A percentile compares a stretch with the other conserved stretches of the same genome.
These are phyloP conservation scores for Ophioninae sp. DNA, from an alignment of 2,888 invertebrate genomes.

Conservation along the genomic window DNA sequence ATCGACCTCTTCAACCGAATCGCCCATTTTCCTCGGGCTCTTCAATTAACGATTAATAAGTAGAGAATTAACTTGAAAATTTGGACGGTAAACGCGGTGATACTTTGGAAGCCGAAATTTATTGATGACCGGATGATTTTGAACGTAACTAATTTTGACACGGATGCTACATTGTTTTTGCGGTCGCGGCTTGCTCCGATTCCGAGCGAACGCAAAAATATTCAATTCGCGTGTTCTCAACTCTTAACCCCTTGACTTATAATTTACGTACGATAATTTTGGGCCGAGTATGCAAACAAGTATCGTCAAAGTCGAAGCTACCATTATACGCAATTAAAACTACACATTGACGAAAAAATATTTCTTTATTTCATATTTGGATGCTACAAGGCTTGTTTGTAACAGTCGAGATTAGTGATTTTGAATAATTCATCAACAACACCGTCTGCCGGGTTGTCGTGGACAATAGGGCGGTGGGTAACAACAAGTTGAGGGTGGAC, in stretches of 20 bases:
- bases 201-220: neutral
- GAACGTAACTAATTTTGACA: conserved; percentile 36
- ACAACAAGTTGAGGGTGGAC: conserved; percentile 58
- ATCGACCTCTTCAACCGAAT: conserved; percentile 35
- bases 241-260: no score
- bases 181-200: conserved; percentile 31
- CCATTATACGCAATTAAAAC: neutral
- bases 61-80: conserved; percentile 31
- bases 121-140: conserved; percentile 25
- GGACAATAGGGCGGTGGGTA: conserved; percentile 60
- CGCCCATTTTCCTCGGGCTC: conserved; percentile 29
- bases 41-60: neutral
- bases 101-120: conserved; percentile 37
- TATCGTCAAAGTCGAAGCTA: neutral
- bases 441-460: conserved; percentile 62
- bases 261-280: no score
- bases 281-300: no score
- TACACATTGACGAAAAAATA: neutral
- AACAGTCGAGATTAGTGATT: conserved; percentile 10
- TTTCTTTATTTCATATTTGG: conserved; percentile 31
- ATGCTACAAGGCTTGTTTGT: neutral
- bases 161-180: conserved; percentile 52
- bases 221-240: no score
- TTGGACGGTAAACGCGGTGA: conserved; percentile 32
- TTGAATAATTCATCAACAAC: conserved; percentile 48